Percentiles rank a stretch among this genome's conserved stretches.
phyloP scores from a whole-genome alignment of 2,888 invertebrate species.

The Rhingia campestris region DNA sequence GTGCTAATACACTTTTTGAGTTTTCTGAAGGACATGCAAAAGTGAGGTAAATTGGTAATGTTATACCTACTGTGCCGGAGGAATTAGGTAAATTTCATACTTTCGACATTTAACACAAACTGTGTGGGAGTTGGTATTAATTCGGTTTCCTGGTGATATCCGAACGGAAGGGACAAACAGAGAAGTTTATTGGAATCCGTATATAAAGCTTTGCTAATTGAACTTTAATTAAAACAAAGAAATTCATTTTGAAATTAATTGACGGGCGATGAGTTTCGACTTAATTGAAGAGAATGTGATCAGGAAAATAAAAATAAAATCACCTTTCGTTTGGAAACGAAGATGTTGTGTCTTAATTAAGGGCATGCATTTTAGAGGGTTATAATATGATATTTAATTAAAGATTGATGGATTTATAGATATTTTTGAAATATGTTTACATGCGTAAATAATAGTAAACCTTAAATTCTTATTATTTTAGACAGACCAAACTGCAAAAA shows the following conservation, averaged over 20 bases:
- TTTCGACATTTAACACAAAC: conserved; percentile 24
- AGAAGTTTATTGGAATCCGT: conserved; percentile 32
- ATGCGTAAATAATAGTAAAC: too few relatives aligned
- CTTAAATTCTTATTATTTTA: too few relatives aligned
- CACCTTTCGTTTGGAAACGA: not conserved
- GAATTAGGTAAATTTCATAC: conserved; percentile 13
- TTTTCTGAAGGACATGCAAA: conserved; percentile 25
- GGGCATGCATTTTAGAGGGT: not conserved
- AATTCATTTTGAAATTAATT: conserved; percentile 28
- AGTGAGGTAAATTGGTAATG: not conserved
- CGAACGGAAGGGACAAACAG: not conserved
- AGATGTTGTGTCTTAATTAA: not conserved
- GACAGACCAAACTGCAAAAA: too few relatives aligned
- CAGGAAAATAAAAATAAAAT: too few relatives aligned
- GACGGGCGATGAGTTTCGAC: conserved; percentile 5
- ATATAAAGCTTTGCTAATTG: conserved; percentile 32
- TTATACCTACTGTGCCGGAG: not conserved
- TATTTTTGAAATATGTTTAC: too few relatives aligned
- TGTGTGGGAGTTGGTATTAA: conserved; percentile 19
- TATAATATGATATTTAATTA: too few relatives aligned
- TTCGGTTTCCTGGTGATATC: conserved; percentile 29
- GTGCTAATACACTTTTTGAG: conserved; percentile 20
- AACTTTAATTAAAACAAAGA: conserved; percentile 44
- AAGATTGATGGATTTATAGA: too few relatives aligned
- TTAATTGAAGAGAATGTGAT: conserved; percentile 4